Evolutionary conservation across 2,888 invertebrate genomes (phyloP), one percentile per base, ranked within the genome.

Genomic region (Leptarthrus brevirostris): DNA sequence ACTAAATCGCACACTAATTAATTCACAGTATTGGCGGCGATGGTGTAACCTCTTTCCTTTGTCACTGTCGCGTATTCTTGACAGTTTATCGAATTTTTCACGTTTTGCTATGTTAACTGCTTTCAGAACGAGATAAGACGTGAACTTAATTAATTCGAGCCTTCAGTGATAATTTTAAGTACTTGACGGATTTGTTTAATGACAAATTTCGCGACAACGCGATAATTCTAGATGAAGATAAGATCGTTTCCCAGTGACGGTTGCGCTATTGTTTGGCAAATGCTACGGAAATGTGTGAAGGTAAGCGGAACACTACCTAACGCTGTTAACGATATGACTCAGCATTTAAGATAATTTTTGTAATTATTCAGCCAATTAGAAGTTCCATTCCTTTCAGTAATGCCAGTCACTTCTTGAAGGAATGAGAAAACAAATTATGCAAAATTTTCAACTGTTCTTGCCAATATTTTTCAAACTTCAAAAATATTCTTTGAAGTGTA

Each of bases 11-110:
- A 24, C 14, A 24, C 22, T 44, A 64, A 64, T 64, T 47, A 47
- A 12, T 24, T 24, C 36, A 18, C 36, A 58, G 22, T 24, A 44
- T 2, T 40, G 40, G 40, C n/a, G 12, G 40, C 49, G 24, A 10
- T 64, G 64, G 44, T 64, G 64, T 47, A 64, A 64, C n/a, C 26
- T 34, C 24, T 20, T 61, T 61, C 12, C 64, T 64, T 47, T 64
- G 44, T 64, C 64, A 47, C 14, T 24, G 47, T 14, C 24, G n/a
- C 44, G 44, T 64, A 24, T 47, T 44, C 44, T 44, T n/a, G 44
- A 44, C n/a, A n/a, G n/a, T 20, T 64, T 44, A 44, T 44, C 64
- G 26, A 14, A 22, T 20, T 54, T 54, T 54, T 12, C 26, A n/a
- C n/a, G 54, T n/a, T 54, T 54, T 3, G 6, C 26, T 49, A 0